A percentile compares a stretch with the other conserved stretches of the same genome.
Conservation (phyloP, 2,888 invertebrate species). For the Tetragonula carbonaria region DNA sequence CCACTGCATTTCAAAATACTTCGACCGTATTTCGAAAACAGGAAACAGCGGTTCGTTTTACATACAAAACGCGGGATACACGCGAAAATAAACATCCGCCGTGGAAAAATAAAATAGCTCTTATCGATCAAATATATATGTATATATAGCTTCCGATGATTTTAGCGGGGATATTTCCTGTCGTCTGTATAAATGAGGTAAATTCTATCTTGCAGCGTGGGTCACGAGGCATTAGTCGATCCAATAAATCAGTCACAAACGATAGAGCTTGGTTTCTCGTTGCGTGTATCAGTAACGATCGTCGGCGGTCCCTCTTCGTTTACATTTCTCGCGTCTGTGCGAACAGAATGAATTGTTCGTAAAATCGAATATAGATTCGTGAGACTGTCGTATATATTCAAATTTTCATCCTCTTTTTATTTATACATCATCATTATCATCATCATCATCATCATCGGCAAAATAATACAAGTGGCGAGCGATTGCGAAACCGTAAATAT, state of each 20-base stretch:
- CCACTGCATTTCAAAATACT: neutral
- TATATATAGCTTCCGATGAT: neutral
- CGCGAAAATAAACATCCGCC: no score
- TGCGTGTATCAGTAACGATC: conserved; percentile 25
- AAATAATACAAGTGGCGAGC: conserved; percentile 1
- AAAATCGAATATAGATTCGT: conserved; percentile 49
- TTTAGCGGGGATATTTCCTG: neutral
- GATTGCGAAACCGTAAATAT: neutral
- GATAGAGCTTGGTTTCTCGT: conserved; percentile 1
- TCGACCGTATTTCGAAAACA: neutral
- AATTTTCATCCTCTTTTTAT: conserved; percentile 4
- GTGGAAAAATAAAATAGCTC: no score
- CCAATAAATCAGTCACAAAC: conserved; percentile 1
- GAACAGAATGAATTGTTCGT: conserved; percentile 55
- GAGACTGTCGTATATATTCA: conserved; percentile 13
- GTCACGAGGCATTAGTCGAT: neutral
- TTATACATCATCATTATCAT: neutral
- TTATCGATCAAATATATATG: no score
- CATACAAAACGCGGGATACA: neutral
- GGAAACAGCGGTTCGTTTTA: neutral
- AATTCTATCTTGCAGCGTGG: neutral
- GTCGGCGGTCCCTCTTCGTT: conserved; percentile 24
- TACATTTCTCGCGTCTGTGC: conserved; percentile 36
- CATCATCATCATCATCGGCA: no score
- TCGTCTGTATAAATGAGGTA: neutral